Percentiles rank a stretch among this genome's conserved stretches.
Conservation (phyloP, 2,797 vertebrate genomes). For the Morus bassanus region DNA sequence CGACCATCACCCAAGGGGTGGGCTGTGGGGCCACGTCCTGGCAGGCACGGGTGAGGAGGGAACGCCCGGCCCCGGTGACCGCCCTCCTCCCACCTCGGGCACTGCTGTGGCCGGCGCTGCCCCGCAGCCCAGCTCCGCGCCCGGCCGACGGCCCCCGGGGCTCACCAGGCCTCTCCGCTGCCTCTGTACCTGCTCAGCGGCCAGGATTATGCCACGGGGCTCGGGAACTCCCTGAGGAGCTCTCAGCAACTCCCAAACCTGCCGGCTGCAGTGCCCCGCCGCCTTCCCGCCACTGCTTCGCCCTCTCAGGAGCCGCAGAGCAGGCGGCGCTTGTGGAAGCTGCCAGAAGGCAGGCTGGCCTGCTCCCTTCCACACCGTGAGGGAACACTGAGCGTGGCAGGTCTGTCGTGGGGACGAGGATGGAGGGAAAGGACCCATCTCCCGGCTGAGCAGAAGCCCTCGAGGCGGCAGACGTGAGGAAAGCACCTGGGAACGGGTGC, state of each 20-base stretch:
- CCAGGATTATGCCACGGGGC: background rate
- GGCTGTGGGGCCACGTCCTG: background rate
- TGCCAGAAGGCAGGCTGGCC: background rate
- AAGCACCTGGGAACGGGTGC: accelerated
- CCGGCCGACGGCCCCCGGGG: background rate
- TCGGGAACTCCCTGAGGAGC: background rate
- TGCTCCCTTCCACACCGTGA: background rate
- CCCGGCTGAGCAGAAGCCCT: background rate
- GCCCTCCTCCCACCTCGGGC: background rate
- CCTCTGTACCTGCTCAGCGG: accelerated
- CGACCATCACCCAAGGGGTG: too few relatives aligned
- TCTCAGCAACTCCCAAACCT: background rate
- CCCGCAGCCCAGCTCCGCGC: background rate
- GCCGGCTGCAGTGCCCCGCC: accelerated
- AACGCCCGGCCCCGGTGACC: background rate
- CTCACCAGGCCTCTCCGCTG: too few relatives aligned
- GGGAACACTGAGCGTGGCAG: accelerated
- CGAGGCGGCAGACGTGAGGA: accelerated
- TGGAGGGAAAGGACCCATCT: background rate
- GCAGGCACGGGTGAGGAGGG: background rate
- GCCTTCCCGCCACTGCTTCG: background rate
- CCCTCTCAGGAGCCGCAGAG: accelerated
- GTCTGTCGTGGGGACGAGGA: accelerated
- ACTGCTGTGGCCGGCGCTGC: background rate
- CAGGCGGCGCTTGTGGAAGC: accelerated